Evolutionary conservation across 1,140 invertebrate genomes (phyloP).

Genomic region (Macrostomum lignano): DNA sequence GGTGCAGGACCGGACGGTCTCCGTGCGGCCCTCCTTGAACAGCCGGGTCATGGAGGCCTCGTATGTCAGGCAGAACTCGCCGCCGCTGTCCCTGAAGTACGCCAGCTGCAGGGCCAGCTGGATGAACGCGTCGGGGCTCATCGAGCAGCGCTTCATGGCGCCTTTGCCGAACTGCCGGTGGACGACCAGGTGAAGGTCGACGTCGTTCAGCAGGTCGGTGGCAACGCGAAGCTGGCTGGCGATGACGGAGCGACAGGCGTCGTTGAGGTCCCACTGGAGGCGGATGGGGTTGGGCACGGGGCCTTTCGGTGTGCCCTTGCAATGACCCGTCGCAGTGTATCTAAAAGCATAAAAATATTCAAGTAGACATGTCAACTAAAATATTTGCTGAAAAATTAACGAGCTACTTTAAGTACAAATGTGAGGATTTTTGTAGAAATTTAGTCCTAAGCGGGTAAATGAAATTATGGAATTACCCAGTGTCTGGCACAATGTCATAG

Average conservation of each 20-base stretch:
- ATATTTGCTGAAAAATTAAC: background rate
- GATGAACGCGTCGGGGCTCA: constrained; percentile 28
- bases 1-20: constrained; percentile 81
- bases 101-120: constrained; percentile 18
- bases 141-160: constrained; percentile 20
- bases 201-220: too few species aligned
- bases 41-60: constrained; percentile 91
- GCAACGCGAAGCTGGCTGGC: too few species aligned
- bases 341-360: background rate
- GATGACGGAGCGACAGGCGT: too few species aligned
- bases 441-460: too few species aligned
- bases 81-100: constrained; percentile 38
- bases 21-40: constrained; percentile 76
- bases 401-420: background rate
- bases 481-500: too few species aligned
- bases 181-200: constrained; percentile 55
- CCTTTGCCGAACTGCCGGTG: constrained; percentile 33
- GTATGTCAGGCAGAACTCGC: constrained; percentile 72
- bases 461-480: too few species aligned
- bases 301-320: background rate
- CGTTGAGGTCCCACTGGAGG: too few species aligned
- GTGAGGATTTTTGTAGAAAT: too few species aligned
- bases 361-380: background rate
- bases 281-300: background rate
- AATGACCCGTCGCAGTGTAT: background rate